Evolutionary conservation across 2,797 vertebrate genomes (phyloP), one percentile per base, ranked within the genome.

Genomic region (Helarctos malayanus): DNA sequence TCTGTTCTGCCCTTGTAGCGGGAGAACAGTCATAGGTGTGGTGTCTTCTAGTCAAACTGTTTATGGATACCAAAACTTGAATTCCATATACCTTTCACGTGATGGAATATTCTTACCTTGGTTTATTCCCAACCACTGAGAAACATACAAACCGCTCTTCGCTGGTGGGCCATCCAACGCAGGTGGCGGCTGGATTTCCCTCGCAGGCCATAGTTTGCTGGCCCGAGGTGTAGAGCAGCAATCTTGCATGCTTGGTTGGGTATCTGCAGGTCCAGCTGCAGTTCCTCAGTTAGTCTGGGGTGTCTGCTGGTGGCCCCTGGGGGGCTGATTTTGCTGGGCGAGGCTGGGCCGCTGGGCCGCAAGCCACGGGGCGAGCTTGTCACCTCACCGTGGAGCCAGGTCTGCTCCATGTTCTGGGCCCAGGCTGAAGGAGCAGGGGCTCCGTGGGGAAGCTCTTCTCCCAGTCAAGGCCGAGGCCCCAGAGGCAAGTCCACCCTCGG

Each of bases 181-280:
- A 75, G 32, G 68, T 21, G 56, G 45, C 0, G 0, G 35, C 79
- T 63, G 41, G 38, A 59, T 6, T 27, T 52, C 49, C 47, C 71
- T 27, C 1, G 1, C 54, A n/a, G 93, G 61, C 83, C 73, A 4
- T 4, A 1, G 41, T 59, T n/a, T 61, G 71, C 57, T 45, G 79
- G 63, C 45, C 38, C 3, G 56, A 7, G 25, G 59, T 0, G 0
- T 18, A 41, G 81, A 81, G 6, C 4, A 19, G 0, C 81, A 7
- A 0, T 54, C 25, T 5, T 11, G 16, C 15, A 4, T 35, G 21
- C 56, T 54, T 16, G 35, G 41, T 18, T 6, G 1, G 0, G 2
- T 8, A 1, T 27, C 19, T 32, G 10, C 73, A 7, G 13, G 65
- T 19, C 27, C 23, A 6, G 11, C 32, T 13, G 14, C 27, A 2